Evolutionary conservation across 2,797 vertebrate species (phyloP).

Genomic region (Sandelia bainsii): DNA sequence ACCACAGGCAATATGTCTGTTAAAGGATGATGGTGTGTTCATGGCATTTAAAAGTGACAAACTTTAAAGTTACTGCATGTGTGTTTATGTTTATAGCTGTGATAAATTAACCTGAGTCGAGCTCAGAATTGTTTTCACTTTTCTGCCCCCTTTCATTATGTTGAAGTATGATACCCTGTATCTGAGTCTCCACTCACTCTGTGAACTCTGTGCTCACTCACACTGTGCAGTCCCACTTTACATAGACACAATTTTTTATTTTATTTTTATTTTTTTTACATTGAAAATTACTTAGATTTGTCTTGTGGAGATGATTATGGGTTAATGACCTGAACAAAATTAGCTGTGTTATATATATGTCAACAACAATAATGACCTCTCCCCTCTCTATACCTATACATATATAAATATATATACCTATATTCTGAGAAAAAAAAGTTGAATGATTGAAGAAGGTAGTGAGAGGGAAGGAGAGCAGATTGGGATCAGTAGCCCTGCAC

Average conservation of each 20-base stretch:
- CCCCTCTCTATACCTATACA: too few species aligned
- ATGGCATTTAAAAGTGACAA: not conserved
- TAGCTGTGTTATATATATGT: not conserved
- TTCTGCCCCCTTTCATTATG: too few species aligned
- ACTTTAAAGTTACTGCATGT: not conserved
- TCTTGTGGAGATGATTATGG: not conserved
- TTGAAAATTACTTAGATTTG: not conserved
- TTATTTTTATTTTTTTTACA: conserved; percentile 21
- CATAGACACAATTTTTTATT: not conserved
- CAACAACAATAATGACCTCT: not conserved
- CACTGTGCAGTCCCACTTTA: too few species aligned
- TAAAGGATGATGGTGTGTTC: not conserved
- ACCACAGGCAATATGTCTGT: not conserved
- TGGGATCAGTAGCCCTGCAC: conserved; percentile 26
- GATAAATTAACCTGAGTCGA: conserved; percentile 14
- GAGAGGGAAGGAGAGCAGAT: conserved; percentile 7
- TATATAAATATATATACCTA: too few species aligned
- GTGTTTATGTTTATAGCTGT: conserved; percentile 5
- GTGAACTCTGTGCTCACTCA: too few species aligned
- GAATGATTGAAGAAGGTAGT: not conserved
- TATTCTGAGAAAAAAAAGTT: not conserved
- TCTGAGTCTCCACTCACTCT: too few species aligned
- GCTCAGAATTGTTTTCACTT: not conserved
- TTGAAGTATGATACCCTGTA: not conserved
- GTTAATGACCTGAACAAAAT: not conserved